These are phyloP conservation scores for Heterotis niloticus DNA, from an alignment of 2,113 vertebrate species.

Conservation along the genomic window DNA sequence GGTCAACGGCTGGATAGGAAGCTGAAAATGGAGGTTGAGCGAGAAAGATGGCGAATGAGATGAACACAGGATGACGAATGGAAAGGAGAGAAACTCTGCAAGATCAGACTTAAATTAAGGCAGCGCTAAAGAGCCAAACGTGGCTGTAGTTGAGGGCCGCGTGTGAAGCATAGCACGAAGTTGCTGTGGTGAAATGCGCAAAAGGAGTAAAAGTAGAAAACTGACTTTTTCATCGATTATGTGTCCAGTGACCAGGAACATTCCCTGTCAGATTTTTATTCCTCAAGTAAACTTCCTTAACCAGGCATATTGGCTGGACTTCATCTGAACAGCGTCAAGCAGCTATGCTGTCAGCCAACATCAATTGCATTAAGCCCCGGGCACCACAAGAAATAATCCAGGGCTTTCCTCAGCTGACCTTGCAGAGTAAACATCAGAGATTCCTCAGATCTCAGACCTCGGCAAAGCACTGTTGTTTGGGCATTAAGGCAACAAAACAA, in stretches of 20 bases:
- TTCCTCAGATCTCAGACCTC: neutral
- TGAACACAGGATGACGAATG: too few relatives aligned
- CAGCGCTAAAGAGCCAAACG: neutral
- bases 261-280: slow-evolving; percentile 68
- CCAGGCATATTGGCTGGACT: slow-evolving; percentile 67
- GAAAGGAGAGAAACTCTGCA: neutral
- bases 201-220: neutral
- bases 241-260: slow-evolving; percentile 63
- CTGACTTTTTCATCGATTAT: slow-evolving; percentile 47
- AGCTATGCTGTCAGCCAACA: slow-evolving; percentile 68
- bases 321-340: slow-evolving; percentile 57
- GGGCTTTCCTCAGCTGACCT: neutral
- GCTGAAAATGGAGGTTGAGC: too few relatives aligned
- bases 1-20: too few relatives aligned
- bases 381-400: slow-evolving; percentile 61
- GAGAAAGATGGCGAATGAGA: too few relatives aligned
- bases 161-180: neutral
- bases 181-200: too few relatives aligned
- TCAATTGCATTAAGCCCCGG: slow-evolving; percentile 60
- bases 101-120: neutral
- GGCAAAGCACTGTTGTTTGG: slow-evolving; percentile 22
- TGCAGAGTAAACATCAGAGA: neutral
- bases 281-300: slow-evolving; percentile 68
- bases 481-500: slow-evolving; percentile 32
- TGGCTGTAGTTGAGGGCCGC: too few relatives aligned